Evolutionary conservation across 2,888 invertebrate genomes (phyloP), one percentile per base, ranked within the genome.

Genomic region (Agrochola macilenta): DNA sequence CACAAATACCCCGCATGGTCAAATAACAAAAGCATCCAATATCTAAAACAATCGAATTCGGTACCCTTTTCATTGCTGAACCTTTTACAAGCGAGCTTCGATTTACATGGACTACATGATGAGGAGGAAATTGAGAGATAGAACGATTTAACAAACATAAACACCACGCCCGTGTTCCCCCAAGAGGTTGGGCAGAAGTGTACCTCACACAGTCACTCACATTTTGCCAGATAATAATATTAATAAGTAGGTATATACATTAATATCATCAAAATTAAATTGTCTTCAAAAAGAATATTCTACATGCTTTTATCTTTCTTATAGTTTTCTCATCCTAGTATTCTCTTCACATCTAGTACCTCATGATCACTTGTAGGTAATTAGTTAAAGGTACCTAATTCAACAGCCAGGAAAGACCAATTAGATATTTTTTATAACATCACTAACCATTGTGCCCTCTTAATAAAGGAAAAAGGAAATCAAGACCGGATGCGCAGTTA

Each of bases 391-490:
- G 43, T 43, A 1, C 17, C n/a, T n/a, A 71, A 49, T 71, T 14
- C 39, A 14, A 17, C 43, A 14, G 64, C 20, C 54, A 61, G 58
- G 39, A 73, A 78, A 64, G 11, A 20, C 14, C n/a, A 76, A 64
- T 79, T 69, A n/a, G 1, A 71, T 64, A 69, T 49, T 30, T n/a
- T 58, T 76, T 52, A 68, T 63, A 83, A 74, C 74, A 43, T 43
- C 61, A 60, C 1, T 49, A 73, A 57, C 49, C 43, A 81, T 69
- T 74, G 39, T 65, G 49, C 58, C 35, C 14, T 74, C 26, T 65
- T 78, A 82, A 84, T 86, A 76, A 78, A 85, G 87, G 87, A 78
- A 82, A 78, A 73, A 81, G 87, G 84, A 81, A 82, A 84, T 81
- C 69, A 75, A 68, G 52, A 43, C 79, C 79, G 82, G 84, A 87